These are phyloP conservation scores for Pluvianellus socialis DNA, from an alignment of 2,113 vertebrate genomes.

Conservation along the genomic window DNA sequence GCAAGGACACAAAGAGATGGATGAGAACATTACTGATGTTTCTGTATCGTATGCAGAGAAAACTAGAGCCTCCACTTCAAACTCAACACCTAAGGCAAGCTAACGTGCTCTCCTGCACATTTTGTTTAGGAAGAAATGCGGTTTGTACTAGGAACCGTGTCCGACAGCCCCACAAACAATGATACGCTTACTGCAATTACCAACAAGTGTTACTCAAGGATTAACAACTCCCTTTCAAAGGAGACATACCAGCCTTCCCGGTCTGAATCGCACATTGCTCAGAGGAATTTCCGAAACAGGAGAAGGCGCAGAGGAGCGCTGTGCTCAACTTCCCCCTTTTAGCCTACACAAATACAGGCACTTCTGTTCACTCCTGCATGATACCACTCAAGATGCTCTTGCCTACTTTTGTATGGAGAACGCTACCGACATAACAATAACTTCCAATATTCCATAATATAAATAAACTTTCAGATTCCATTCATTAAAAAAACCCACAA, in stretches of 20 bases:
- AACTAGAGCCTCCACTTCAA: background rate
- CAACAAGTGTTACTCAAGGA: background rate
- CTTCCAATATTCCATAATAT: background rate
- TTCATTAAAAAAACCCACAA: background rate
- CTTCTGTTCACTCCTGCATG: background rate
- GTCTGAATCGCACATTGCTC: no score
- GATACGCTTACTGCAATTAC: background rate
- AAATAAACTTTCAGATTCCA: background rate
- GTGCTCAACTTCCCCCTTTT: no score
- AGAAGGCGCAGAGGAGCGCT: background rate
- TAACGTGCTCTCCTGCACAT: background rate
- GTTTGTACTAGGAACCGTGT: background rate
- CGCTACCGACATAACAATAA: background rate
- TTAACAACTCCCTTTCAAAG: background rate
- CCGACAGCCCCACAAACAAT: background rate
- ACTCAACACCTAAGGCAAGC: background rate
- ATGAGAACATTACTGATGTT: background rate
- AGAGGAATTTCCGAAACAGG: background rate
- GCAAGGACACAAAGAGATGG: background rate
- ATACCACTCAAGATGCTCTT: no score
- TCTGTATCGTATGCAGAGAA: background rate
- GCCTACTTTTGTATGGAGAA: background rate
- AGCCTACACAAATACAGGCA: background rate
- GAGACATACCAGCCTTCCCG: background rate
- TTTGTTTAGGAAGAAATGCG: background rate